Conservation (phyloP, 2,888 invertebrate species). For the Gortyna flavago region DNA sequence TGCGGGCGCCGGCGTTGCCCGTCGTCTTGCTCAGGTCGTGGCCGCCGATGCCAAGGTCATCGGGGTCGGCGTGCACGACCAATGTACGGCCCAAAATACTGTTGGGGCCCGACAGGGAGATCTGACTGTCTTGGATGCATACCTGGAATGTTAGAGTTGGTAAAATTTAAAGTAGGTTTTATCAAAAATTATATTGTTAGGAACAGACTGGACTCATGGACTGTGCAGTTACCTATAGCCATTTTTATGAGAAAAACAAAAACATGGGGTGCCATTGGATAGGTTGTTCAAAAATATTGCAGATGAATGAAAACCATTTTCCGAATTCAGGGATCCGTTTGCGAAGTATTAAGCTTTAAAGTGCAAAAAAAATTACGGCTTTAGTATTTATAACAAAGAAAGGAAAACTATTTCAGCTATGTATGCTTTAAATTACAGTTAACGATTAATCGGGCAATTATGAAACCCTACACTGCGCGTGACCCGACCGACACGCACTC, state of each 20-base stretch:
- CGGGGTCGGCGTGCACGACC: slow-evolving; percentile 97
- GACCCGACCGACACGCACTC: background rate
- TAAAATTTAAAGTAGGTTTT: slow-evolving; percentile 1
- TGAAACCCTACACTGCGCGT: background rate
- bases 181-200: background rate
- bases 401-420: no score
- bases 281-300: background rate
- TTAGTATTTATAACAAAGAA: background rate
- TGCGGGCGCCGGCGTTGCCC: slow-evolving; percentile 97
- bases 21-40: slow-evolving; percentile 98
- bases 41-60: slow-evolving; percentile 98
- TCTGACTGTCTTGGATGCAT: slow-evolving; percentile 81
- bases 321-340: background rate
- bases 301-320: background rate
- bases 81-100: slow-evolving; percentile 96
- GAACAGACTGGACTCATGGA: no score
- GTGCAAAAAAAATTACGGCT: background rate
- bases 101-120: slow-evolving; percentile 91
- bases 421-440: background rate
- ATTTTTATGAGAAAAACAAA: background rate
- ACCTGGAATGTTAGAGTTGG: slow-evolving; percentile 73
- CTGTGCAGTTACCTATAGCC: background rate
- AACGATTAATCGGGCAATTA: background rate
- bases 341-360: background rate
- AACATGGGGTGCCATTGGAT: background rate